A percentile compares a stretch with the other conserved stretches of the same genome.
These are phyloP conservation scores for Phorcus lineatus DNA, from an alignment of 2,888 invertebrate genomes.

Conservation along the genomic window DNA sequence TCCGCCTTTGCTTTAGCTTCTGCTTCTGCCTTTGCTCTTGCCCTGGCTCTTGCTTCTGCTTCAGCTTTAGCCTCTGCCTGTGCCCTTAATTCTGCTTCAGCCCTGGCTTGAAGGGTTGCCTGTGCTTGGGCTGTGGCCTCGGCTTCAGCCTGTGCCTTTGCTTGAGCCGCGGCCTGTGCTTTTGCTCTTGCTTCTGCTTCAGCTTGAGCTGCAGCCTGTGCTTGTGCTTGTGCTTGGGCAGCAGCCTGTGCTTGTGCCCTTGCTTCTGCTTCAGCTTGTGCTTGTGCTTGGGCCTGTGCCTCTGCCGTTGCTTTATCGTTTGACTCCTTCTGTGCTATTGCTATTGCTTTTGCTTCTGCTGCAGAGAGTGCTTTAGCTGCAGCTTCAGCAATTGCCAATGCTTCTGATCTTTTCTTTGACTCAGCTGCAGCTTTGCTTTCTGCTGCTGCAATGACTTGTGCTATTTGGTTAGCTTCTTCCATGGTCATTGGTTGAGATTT, in stretches of 20 bases:
- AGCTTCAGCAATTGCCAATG: neutral
- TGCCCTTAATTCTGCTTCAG: neutral
- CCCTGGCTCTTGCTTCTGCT: no score
- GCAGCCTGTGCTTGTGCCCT: neutral
- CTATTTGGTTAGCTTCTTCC: no score
- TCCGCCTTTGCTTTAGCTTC: neutral
- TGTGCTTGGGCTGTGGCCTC: neutral
- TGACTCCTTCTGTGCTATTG: neutral
- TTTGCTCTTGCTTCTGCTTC: neutral
- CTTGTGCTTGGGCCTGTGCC: no score
- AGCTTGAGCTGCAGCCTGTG: neutral
- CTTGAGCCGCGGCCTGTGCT: neutral
- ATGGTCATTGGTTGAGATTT: no score
- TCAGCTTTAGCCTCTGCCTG: neutral
- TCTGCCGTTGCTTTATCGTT: neutral
- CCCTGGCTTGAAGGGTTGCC: neutral
- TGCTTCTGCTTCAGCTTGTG: neutral
- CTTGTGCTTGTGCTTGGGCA: conserved; percentile 4
- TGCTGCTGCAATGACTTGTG: neutral
- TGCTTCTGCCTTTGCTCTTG: no score
- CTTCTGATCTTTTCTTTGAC: neutral
- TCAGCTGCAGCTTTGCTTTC: no score
- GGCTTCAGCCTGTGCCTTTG: neutral
- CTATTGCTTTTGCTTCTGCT: neutral
- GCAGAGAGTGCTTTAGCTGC: neutral